Percentiles rank a stretch among this genome's conserved stretches.
These are phyloP conservation scores for Cyclina sinensis DNA, from an alignment of 1,140 invertebrate genomes.

Conservation along the genomic window DNA sequence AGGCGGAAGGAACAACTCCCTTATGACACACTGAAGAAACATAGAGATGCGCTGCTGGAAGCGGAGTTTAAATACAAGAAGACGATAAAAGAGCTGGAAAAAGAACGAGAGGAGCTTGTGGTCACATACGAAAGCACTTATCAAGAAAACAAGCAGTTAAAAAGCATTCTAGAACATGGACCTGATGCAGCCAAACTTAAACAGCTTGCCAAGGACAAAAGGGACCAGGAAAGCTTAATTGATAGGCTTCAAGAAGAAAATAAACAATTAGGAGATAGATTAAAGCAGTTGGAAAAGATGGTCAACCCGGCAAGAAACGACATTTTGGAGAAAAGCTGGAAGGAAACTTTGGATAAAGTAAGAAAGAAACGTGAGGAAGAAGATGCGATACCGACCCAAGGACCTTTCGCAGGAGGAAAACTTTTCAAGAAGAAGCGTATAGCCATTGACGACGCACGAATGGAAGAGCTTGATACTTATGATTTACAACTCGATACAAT, in stretches of 20 bases:
- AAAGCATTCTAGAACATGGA: slow-evolving; percentile 44
- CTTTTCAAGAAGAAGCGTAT: slow-evolving; percentile 45
- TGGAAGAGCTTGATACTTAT: slow-evolving; percentile 46
- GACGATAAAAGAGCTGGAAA: slow-evolving; percentile 43
- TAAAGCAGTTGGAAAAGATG: slow-evolving; percentile 22
- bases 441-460: slow-evolving; percentile 15
- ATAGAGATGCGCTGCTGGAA: slow-evolving; percentile 49
- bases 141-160: slow-evolving; percentile 45
- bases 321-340: slow-evolving; percentile 31
- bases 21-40: slow-evolving; percentile 49
- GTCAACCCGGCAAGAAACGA: background rate
- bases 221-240: slow-evolving; percentile 43
- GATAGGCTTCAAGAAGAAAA: slow-evolving; percentile 49
- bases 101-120: slow-evolving; percentile 52
- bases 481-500: slow-evolving; percentile 47
- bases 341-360: slow-evolving; percentile 15
- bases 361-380: slow-evolving; percentile 37
- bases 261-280: background rate
- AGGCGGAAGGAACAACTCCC: slow-evolving; percentile 40
- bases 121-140: slow-evolving; percentile 33
- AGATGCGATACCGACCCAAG: slow-evolving; percentile 56
- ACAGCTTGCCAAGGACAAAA: slow-evolving; percentile 40
- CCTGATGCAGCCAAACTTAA: slow-evolving; percentile 50
- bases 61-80: slow-evolving; percentile 55
- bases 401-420: slow-evolving; percentile 53